phyloP scores from a whole-genome alignment of 2,888 invertebrate genomes.

The Isotomurus palustris region DNA sequence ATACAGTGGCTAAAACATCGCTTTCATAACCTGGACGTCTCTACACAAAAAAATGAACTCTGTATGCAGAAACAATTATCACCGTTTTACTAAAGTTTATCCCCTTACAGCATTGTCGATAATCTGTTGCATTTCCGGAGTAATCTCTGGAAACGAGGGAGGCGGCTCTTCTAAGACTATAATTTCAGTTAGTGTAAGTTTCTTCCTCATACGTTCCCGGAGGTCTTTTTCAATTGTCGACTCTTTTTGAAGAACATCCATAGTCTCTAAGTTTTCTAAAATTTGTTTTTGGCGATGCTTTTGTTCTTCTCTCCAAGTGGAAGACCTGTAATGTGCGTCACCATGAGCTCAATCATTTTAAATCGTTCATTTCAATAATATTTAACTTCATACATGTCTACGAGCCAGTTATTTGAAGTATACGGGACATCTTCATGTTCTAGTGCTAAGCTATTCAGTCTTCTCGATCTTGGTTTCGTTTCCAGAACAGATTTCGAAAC shows the following conservation, averaged over 20 bases:
- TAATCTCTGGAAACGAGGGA: conserved; percentile 60
- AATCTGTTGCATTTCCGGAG: conserved; percentile 60
- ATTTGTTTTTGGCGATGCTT: conserved; percentile 17
- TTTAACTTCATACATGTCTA: conserved; percentile 17
- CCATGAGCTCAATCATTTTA: too few species aligned
- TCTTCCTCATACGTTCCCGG: conserved; percentile 51
- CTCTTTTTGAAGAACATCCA: conserved; percentile 29
- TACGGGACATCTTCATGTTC: conserved; percentile 25
- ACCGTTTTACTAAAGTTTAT: neutral
- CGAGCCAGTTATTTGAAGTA: conserved; percentile 21
- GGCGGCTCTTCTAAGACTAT: conserved; percentile 54
- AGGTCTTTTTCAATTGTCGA: conserved; percentile 47
- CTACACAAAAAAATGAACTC: conserved; percentile 18
- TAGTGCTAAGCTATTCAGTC: conserved; percentile 26
- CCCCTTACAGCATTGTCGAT: conserved; percentile 43
- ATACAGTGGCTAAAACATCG: conserved; percentile 62
- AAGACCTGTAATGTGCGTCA: conserved; percentile 8
- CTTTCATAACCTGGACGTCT: conserved; percentile 54
- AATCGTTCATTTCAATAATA: neutral
- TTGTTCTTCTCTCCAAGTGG: conserved; percentile 13
- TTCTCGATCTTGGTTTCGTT: too few species aligned
- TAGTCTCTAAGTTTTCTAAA: conserved; percentile 13
- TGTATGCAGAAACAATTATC: neutral
- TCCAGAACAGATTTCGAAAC: conserved; percentile 24
- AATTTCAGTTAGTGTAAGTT: conserved; percentile 52